Conservation (phyloP, 2,113 vertebrate species). For the Osmerus eperlanus region DNA sequence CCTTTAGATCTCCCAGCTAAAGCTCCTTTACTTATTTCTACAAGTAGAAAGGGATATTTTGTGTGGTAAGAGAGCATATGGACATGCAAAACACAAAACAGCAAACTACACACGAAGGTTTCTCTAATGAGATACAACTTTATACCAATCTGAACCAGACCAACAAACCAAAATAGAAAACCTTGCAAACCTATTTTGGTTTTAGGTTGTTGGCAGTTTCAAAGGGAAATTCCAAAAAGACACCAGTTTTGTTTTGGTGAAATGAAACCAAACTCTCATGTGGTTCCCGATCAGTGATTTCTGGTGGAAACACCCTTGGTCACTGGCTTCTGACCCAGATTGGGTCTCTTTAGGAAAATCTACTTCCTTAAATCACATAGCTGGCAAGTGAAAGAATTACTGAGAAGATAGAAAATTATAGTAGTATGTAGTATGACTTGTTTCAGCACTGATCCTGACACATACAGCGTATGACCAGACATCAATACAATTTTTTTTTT, state of each 20-base stretch:
- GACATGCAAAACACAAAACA: constrained; percentile 41
- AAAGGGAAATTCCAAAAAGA: constrained; percentile 52
- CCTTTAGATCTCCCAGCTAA: too few species aligned
- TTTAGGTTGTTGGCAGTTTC: constrained; percentile 53
- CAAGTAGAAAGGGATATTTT: constrained; percentile 37
- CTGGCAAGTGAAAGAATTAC: constrained; percentile 23
- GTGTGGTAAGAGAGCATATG: constrained; percentile 32
- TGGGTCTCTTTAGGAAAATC: constrained; percentile 47
- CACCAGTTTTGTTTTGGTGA: constrained; percentile 46
- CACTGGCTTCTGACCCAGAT: constrained; percentile 61
- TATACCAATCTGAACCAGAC: constrained; percentile 48
- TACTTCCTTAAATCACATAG: constrained; percentile 58
- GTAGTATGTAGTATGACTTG: not conserved
- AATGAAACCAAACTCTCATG: constrained; percentile 61
- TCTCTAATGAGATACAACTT: constrained; percentile 36
- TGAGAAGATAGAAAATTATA: not conserved
- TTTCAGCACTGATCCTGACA: not conserved
- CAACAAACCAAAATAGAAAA: constrained; percentile 33
- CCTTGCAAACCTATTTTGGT: constrained; percentile 38
- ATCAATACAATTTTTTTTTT: too few species aligned
- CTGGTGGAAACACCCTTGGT: constrained; percentile 65
- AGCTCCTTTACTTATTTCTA: constrained; percentile 22
- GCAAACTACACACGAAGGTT: constrained; percentile 30
- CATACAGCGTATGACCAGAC: too few species aligned
- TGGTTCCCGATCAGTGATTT: constrained; percentile 65